A percentile compares a stretch with the other conserved stretches of the same genome.
phyloP scores from a whole-genome alignment of 2,888 invertebrate species.

The Chrysolina haemoptera region DNA sequence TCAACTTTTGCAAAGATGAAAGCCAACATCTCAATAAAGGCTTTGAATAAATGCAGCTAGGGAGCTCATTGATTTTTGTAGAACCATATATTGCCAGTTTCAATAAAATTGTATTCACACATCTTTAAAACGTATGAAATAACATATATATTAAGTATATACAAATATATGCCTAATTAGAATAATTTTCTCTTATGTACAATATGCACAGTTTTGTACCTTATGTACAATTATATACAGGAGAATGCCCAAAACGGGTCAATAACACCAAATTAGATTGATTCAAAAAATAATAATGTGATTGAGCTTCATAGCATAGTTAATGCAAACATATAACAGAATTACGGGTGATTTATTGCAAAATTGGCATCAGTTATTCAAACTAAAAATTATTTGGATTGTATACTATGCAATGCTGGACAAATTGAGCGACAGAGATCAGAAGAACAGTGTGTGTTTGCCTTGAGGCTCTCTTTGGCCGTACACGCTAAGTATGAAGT shows the following conservation, averaged over 20 bases:
- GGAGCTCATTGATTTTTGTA: conserved; percentile 60
- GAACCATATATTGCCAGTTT: conserved; percentile 66
- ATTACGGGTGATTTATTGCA: background rate
- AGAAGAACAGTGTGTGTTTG: conserved; percentile 17
- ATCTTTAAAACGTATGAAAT: conserved; percentile 66
- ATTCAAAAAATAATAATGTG: conserved; percentile 40
- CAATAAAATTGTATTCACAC: conserved; percentile 65
- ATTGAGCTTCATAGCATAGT: conserved; percentile 48
- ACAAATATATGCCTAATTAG: conserved; percentile 66
- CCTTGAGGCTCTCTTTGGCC: background rate
- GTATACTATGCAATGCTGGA: conserved; percentile 34
- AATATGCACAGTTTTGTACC: conserved; percentile 63
- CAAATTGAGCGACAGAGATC: conserved; percentile 31
- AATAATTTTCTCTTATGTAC: conserved; percentile 68
- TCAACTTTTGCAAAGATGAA: background rate
- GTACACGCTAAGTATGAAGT: conserved; percentile 22
- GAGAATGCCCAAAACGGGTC: conserved; percentile 66
- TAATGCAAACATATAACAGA: background rate
- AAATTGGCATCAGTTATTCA: background rate
- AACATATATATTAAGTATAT: conserved; percentile 62
- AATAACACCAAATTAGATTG: conserved; percentile 46
- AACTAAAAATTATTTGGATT: background rate
- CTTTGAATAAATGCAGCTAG: conserved; percentile 51
- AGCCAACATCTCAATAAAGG: background rate
- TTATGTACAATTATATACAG: conserved; percentile 60